phyloP scores from a whole-genome alignment of 2,888 invertebrate species.

The Euproctis similis region DNA sequence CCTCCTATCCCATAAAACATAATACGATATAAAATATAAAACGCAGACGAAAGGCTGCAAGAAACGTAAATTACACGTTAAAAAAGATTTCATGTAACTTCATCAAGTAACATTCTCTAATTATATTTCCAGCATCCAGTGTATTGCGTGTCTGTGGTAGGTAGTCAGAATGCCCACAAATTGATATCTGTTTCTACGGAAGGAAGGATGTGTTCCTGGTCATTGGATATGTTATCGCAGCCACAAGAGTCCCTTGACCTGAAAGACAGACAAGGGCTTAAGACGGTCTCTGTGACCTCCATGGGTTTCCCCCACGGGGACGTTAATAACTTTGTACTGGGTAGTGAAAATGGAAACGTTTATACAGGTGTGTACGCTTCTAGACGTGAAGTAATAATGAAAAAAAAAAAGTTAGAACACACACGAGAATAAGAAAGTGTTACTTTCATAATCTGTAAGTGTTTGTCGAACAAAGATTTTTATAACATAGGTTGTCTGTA shows the following conservation, averaged over 20 bases:
- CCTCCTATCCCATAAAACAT: too few relatives aligned
- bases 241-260: slow-evolving; percentile 97
- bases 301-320: slow-evolving; percentile 95
- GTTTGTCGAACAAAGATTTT: too few relatives aligned
- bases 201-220: slow-evolving; percentile 98
- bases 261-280: slow-evolving; percentile 91
- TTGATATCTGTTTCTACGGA: slow-evolving; percentile 98
- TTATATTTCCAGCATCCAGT: slow-evolving; percentile 89
- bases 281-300: slow-evolving; percentile 92
- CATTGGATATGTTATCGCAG: slow-evolving; percentile 97
- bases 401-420: too few relatives aligned
- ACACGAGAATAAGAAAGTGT: too few relatives aligned
- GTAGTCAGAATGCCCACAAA: slow-evolving; percentile 99
- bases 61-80: too few relatives aligned
- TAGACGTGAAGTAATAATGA: too few relatives aligned
- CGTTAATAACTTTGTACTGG: slow-evolving; percentile 97
- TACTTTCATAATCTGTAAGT: too few relatives aligned
- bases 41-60: too few relatives aligned
- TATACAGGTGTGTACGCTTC: slow-evolving; percentile 90
- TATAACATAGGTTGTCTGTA: slow-evolving; percentile 96
- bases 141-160: slow-evolving; percentile 96
- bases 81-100: too few relatives aligned
- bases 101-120: too few relatives aligned
- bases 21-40: too few relatives aligned
- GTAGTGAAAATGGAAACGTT: slow-evolving; percentile 96